These are phyloP conservation scores for Sebastes iracundus DNA, from an alignment of 2,797 vertebrate species.

Conservation along the genomic window DNA sequence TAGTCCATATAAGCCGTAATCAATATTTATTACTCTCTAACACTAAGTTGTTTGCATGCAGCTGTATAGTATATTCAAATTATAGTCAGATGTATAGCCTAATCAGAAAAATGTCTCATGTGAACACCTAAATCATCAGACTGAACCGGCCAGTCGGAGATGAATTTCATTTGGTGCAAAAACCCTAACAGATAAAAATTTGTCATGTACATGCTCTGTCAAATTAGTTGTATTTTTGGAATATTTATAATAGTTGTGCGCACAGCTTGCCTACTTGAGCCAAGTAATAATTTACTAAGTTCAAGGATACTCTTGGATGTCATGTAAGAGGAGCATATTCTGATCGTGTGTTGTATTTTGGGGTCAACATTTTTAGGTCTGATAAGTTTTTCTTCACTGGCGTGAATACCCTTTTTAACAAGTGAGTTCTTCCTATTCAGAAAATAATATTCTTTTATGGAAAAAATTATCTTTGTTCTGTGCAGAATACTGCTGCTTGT, in stretches of 20 bases:
- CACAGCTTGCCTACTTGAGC: background rate
- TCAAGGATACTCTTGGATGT: background rate
- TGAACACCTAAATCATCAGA: slow-evolving; percentile 26
- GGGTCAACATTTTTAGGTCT: background rate
- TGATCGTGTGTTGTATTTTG: background rate
- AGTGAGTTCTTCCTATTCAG: background rate
- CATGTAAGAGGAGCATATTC: background rate
- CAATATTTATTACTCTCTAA: slow-evolving; percentile 30
- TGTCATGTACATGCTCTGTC: slow-evolving; percentile 4
- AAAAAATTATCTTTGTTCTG: background rate
- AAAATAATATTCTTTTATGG: background rate
- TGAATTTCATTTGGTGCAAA: background rate
- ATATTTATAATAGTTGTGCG: background rate
- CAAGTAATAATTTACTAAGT: background rate
- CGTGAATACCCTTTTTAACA: background rate
- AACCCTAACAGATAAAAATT: background rate
- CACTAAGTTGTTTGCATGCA: slow-evolving; percentile 5
- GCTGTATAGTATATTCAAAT: slow-evolving; percentile 18
- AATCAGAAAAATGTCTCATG: slow-evolving; percentile 19
- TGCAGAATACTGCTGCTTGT: background rate
- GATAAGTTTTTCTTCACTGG: background rate
- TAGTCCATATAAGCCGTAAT: slow-evolving; percentile 6
- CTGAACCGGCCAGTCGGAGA: background rate
- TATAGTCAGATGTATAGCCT: slow-evolving; percentile 4
- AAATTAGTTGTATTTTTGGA: slow-evolving; percentile 8